Evolutionary conservation across 2,888 invertebrate genomes (phyloP), one percentile per base, ranked within the genome.

Genomic region (Melinaea menophilus): DNA sequence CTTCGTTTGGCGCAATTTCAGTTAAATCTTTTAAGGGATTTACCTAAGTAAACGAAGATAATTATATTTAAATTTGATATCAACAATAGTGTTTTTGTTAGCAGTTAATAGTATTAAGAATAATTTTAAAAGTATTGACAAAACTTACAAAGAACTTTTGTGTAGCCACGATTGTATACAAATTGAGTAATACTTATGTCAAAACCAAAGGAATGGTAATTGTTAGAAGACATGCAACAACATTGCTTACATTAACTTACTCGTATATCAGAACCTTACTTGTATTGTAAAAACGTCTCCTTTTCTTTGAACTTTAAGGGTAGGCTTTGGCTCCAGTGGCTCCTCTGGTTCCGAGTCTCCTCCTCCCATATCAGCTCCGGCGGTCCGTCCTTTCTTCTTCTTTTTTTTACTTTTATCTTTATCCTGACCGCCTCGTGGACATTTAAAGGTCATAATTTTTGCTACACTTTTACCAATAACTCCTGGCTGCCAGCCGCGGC

Each of bases 221-320:
- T 9, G 41, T 9, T 41, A 48, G 7, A 46, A 48, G 13, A 48
- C 48, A 48, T 13, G 13, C 48, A 48, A n/a, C 48, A 13, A 48
- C 13, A 3, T 48, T 48, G 48, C 48, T 48, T 13, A 48, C 48
- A 13, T 31, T n/a, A 12, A 31, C 31, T 12, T 45, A 12, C 57
- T 55, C 33, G 35, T 45, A 5, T 46, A 13, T 7, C 11, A 58
- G 31, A 5, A 46, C 68, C 69, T 70, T 72, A 90, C 90, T 76
- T 93, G 93, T 69, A 94, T 93, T 35, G 92, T 91, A 73, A 93
- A 94, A 2, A 91, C 85, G 2, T 94, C 94, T 51, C 94, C 92
- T 75, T 93, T 93, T 73, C 94, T 94, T 71, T 92, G 92, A 4
- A 94, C 92, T 65, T 92, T 92, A 12, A 94, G 79, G 0, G 94